phyloP scores from a whole-genome alignment of 1,140 invertebrate genomes.

The Ceratina australensis region DNA sequence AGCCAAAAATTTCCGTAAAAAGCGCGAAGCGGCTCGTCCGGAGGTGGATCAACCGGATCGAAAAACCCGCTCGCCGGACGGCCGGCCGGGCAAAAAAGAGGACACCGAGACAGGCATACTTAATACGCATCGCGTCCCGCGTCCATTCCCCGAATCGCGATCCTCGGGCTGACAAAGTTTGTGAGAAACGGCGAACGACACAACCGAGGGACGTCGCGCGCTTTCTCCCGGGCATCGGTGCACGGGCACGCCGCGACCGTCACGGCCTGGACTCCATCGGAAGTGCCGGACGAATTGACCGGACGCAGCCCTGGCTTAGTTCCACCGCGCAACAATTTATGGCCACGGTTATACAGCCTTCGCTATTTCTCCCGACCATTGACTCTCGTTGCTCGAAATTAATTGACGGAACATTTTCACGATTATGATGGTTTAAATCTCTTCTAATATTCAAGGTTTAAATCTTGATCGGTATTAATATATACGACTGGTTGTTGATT shows the following conservation, averaged over 20 bases:
- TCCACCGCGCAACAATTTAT: conserved; percentile 1
- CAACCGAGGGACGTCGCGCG: background rate
- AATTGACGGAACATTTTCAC: too few species aligned
- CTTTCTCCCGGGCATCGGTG: conserved; percentile 23
- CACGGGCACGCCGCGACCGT: background rate
- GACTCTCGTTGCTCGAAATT: too few species aligned
- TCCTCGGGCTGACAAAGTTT: background rate
- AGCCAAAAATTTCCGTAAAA: conserved; percentile 27
- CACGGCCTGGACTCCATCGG: background rate
- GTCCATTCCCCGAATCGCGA: conserved; percentile 16
- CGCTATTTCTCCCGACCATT: background rate
- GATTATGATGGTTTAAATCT: too few species aligned
- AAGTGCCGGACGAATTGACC: background rate
- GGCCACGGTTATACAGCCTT: background rate
- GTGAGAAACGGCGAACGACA: conserved; percentile 19
- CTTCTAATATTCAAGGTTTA: too few species aligned
- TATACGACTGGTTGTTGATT: too few species aligned
- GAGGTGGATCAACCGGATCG: conserved; percentile 26
- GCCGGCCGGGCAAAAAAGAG: conserved; percentile 6
- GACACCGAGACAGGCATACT: conserved; percentile 8
- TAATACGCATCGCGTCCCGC: conserved; percentile 28
- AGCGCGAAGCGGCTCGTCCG: conserved; percentile 13
- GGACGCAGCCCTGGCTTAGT: background rate
- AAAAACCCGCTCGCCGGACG: conserved; percentile 12
- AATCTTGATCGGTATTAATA: too few species aligned